Base-by-base conservation (phyloP, 2,888 invertebrate genomes). In the Holacanthella duospinosa region DNA sequence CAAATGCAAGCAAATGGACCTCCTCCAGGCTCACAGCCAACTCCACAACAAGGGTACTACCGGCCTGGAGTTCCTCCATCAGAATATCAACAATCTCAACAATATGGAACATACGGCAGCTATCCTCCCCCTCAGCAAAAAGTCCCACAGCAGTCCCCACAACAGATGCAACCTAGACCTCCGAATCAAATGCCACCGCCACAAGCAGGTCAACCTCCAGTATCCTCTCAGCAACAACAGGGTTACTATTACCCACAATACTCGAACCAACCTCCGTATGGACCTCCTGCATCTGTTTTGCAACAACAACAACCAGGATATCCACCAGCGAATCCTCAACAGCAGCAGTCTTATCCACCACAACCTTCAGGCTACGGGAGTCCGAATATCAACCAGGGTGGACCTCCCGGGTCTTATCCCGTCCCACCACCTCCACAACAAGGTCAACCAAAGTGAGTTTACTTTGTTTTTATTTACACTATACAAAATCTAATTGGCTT, bases 401-500 rank as follows among this genome's bases (percentile, higher is more conserved):
- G 62, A 53, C 63, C 69, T 24, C 76, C 77, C 29, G 80, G 79
- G 36, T 86, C 86, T 77, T 85, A 85, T 19, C 85, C 85, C 61
- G 85, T 70, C 9, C 64, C 69, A 25, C 63, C 60, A 56, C 65
- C 64, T 62, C 64, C 69, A 57, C 48, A 36, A 16, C 36, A 48
- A 48, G 48, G 48, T 21, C 48, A 48, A 48, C 12, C 48, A 48
- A 21, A 21, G 48, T 48, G n/a, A 48, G 4, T 48, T 16, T n/a
- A 21, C 21, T 48, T 9, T 21, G 36, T 9, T 36, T n/a, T n/a
- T n/a, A n/a, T n/a, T n/a, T n/a, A n/a, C n/a, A n/a, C n/a, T n/a
- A n/a, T n/a, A n/a, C n/a, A n/a, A 36, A 36, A 36, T 12, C 36
- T 36, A 16, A 36, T 12, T 36, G 36, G 16, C 6, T 36, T 36